Evolutionary conservation across 1,140 invertebrate species (phyloP).

Genomic region (Agrilus planipennis): DNA sequence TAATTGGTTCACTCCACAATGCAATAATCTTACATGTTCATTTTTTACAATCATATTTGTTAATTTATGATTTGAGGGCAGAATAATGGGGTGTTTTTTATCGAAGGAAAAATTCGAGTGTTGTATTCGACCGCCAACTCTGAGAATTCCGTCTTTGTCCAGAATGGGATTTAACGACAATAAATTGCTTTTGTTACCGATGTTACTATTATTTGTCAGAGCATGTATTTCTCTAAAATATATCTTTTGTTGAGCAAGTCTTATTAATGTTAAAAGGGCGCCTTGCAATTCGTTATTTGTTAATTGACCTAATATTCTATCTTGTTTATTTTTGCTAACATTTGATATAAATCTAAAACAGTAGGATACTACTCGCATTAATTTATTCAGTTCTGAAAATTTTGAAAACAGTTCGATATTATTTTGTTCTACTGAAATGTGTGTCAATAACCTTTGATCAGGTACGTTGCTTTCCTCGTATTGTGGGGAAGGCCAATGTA

Average conservation of each 20-base stretch:
- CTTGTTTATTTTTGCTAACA: background rate
- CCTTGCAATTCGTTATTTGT: background rate
- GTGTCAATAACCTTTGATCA: background rate
- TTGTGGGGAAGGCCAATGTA: too few species aligned
- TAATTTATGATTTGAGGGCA: background rate
- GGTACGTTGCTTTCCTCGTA: too few species aligned
- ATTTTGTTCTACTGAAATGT: background rate
- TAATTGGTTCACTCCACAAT: background rate
- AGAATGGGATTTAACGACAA: conserved; percentile 4
- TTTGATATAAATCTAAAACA: background rate
- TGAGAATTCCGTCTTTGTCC: conserved; percentile 3
- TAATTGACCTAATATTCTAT: background rate
- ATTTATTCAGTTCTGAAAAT: background rate
- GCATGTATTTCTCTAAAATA: background rate
- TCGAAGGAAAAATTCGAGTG: background rate
- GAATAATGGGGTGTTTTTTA: conserved; percentile 4
- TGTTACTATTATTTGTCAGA: background rate
- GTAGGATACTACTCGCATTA: background rate
- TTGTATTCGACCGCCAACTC: conserved; percentile 5
- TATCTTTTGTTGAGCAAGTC: background rate
- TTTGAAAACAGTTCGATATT: background rate
- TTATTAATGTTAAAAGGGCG: background rate
- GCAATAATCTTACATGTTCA: conserved; percentile 2
- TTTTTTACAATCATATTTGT: background rate
- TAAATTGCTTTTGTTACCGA: background rate